Evolutionary conservation across 2,888 invertebrate genomes (phyloP).

Genomic region (Tricholauxania praeusta): DNA sequence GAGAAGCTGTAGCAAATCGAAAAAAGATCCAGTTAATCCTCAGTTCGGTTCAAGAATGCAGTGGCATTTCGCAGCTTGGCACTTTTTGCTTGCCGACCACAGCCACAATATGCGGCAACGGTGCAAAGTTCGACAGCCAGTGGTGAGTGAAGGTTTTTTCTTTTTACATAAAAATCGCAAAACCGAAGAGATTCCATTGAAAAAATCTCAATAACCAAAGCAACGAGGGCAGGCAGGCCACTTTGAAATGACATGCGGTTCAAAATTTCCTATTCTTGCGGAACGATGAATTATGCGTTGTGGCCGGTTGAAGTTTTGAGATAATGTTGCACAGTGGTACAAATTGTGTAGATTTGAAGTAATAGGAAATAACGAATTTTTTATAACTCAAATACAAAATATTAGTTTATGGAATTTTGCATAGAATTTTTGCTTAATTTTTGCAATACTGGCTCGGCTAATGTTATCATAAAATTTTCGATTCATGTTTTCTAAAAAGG

Average conservation of each 20-base stretch:
- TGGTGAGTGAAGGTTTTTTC: not conserved
- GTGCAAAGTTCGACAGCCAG: conserved; percentile 2
- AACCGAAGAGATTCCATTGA: not conserved
- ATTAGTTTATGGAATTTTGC: no score
- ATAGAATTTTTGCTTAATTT: no score
- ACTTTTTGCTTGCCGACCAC: not conserved
- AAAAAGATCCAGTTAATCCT: conserved; percentile 39
- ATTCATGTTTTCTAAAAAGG: no score
- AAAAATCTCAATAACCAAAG: not conserved
- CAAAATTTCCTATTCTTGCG: conserved; percentile 33
- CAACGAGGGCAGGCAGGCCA: not conserved
- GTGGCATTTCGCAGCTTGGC: conserved; percentile 27
- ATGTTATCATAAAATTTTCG: no score
- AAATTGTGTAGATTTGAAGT: not conserved
- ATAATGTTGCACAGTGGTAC: not conserved
- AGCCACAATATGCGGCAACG: not conserved
- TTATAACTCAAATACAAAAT: not conserved
- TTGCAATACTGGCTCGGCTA: no score
- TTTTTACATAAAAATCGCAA: no score
- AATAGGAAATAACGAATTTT: not conserved
- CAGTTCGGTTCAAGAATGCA: conserved; percentile 43
- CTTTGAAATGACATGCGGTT: conserved; percentile 35
- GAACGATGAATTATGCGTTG: conserved; percentile 34
- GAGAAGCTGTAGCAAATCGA: not conserved
- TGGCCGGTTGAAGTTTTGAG: not conserved